Base-by-base conservation (phyloP, 2,113 vertebrate species). In the Climacteris rufus region DNA sequence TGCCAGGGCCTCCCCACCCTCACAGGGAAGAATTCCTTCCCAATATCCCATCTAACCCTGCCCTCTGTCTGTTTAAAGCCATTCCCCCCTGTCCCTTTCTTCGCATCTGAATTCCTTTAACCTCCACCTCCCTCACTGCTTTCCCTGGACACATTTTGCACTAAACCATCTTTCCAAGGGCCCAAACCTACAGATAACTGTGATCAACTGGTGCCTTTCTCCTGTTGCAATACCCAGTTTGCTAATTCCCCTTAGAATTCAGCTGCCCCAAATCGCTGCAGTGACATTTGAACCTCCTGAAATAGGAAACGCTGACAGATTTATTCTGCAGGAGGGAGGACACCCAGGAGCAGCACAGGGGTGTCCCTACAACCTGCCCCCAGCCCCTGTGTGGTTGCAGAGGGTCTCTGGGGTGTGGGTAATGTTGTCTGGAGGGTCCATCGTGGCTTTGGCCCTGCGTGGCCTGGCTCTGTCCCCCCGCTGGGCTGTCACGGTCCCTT, bases 321-420 rank as follows among this genome's bases (percentile, higher is more conserved):
- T 25, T 23, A 21, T 72, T 57, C 56, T 70, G 60, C 54, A 1
- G 9, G 27, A 56, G 24, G 27, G 45, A 19, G n/a, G 69, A 57
- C 1, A 3, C 13, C 21, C 1, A 1, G n/a, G 21, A 59, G n/a
- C 69, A 60, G 72, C 28, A 22, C 3, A 13, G 4, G 21, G 39
- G 11, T 19, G 50, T 39, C 74, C 87, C 66, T 28, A 83, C 90
- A 79, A 60, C 3, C 53, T 42, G 33, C 24, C 71, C 35, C 0
- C 1, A 64, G 47, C 23, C n/a, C 16, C 7, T 2, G 7, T 2
- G 20, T n/a, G 71, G 39, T 16, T 40, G 19, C 4, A 7, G 70
- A 79, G 39, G 44, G 66, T 50, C 82, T 95, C 87, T 85, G 1
- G 1, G 44, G 59, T 7, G 42, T 74, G 71, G 61, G 42, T 70